Percentiles rank a stretch among this genome's conserved stretches.
These are phyloP conservation scores for Drosophila bocki DNA, from an alignment of 1,140 invertebrate species.

Conservation along the genomic window DNA sequence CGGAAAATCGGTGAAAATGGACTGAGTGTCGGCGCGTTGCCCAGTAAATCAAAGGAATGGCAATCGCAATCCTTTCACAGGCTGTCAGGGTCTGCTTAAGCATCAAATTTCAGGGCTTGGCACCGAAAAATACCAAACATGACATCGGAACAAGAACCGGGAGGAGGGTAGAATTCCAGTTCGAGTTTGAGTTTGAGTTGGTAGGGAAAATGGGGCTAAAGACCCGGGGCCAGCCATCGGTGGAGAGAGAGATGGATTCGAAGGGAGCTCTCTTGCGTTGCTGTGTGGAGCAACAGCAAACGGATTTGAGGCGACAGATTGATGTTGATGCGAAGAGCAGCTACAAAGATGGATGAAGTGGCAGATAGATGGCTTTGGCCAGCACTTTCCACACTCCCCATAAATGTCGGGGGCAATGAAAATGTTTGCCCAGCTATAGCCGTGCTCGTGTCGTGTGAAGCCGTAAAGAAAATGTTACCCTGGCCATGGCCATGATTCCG, in stretches of 20 bases:
- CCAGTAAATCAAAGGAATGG: conserved; percentile 43
- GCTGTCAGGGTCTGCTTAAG: conserved; percentile 61
- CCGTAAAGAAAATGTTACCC: conserved; percentile 72
- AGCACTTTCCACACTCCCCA: conserved; percentile 21
- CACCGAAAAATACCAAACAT: conserved; percentile 25
- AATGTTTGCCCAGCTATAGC: conserved; percentile 76
- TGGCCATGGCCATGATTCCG: conserved; percentile 7
- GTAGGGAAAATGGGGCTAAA: conserved; percentile 3
- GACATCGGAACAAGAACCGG: conserved; percentile 14
- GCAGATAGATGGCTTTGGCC: conserved; percentile 53
- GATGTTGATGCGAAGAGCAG: conserved; percentile 56
- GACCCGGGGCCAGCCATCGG: background rate
- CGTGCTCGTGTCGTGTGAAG: conserved; percentile 62
- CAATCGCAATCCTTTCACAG: conserved; percentile 56
- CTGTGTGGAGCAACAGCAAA: conserved; percentile 22
- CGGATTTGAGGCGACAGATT: conserved; percentile 71
- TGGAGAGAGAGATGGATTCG: background rate
- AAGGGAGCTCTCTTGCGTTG: background rate
- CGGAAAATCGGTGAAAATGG: background rate
- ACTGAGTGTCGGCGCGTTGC: conserved; percentile 11
- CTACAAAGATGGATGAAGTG: conserved; percentile 47
- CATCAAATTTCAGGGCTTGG: conserved; percentile 44
- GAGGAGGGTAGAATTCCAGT: conserved; percentile 20
- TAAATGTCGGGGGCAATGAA: conserved; percentile 75
- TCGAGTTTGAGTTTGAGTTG: background rate